A percentile compares a stretch with the other conserved stretches of the same genome.
phyloP scores from a whole-genome alignment of 2,113 vertebrate genomes.

The Columba livia region DNA sequence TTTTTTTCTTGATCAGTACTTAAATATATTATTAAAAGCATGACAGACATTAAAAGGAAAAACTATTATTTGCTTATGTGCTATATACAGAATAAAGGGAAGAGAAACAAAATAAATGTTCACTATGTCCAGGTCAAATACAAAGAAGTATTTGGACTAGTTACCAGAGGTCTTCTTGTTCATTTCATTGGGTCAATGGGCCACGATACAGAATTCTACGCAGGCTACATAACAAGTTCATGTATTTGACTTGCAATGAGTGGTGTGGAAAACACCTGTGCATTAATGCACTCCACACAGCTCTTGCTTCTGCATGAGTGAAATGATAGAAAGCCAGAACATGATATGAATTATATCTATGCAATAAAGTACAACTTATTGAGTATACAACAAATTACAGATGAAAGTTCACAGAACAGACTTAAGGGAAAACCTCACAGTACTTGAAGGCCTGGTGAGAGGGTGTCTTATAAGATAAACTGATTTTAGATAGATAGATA shows the following conservation, averaged over 20 bases:
- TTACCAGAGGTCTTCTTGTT: background rate
- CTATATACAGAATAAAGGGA: background rate
- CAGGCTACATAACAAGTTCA: background rate
- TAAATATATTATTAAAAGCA: background rate
- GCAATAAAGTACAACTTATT: background rate
- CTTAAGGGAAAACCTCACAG: background rate
- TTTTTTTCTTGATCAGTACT: background rate
- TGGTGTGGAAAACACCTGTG: background rate
- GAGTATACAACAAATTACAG: background rate
- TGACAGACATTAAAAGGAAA: background rate
- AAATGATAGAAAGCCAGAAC: background rate
- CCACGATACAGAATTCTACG: background rate
- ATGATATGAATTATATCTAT: background rate
- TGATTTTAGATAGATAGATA: background rate
- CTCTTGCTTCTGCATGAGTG: background rate
- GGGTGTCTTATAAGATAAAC: background rate
- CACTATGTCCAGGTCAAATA: background rate
- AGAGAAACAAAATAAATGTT: background rate
- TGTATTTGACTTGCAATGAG: background rate
- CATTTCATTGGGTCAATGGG: background rate
- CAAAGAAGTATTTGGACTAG: background rate
- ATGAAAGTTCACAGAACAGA: background rate
- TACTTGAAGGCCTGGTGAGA: background rate
- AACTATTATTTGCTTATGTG: background rate
- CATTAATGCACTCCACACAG: background rate